Percentiles rank a stretch among this genome's conserved stretches.
Conservation (phyloP, 2,888 invertebrate species). For the Lottia scabra region DNA sequence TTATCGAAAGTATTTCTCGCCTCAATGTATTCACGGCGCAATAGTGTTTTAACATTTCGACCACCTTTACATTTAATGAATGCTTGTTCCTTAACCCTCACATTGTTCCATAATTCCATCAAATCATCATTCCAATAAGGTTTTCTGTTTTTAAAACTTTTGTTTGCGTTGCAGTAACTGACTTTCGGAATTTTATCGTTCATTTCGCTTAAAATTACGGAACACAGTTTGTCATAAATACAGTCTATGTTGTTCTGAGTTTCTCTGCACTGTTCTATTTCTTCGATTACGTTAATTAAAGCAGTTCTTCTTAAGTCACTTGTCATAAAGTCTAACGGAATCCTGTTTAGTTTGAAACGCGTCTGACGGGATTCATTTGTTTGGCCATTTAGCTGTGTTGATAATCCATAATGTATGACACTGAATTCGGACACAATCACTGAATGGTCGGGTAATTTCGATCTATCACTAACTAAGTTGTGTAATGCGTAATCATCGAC, state of each 20-base stretch:
- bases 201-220: neutral
- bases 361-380: neutral
- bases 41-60: neutral
- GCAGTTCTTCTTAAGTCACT: neutral
- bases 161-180: neutral
- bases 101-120: neutral
- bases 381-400: neutral
- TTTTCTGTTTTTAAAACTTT: neutral
- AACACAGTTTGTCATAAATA: neutral
- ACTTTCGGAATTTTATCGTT: neutral
- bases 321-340: neutral
- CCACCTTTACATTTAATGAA: neutral
- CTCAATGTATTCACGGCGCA: neutral
- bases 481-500: neutral
- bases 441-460: neutral
- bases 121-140: neutral
- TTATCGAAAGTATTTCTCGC: neutral
- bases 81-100: neutral
- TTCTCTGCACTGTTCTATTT: neutral
- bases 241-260: neutral
- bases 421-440: neutral
- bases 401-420: no score
- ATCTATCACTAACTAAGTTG: neutral
- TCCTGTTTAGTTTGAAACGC: neutral
- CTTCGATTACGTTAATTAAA: neutral